Evolutionary conservation across 2,113 vertebrate species (phyloP).

Genomic region (Prunella fulvescens): DNA sequence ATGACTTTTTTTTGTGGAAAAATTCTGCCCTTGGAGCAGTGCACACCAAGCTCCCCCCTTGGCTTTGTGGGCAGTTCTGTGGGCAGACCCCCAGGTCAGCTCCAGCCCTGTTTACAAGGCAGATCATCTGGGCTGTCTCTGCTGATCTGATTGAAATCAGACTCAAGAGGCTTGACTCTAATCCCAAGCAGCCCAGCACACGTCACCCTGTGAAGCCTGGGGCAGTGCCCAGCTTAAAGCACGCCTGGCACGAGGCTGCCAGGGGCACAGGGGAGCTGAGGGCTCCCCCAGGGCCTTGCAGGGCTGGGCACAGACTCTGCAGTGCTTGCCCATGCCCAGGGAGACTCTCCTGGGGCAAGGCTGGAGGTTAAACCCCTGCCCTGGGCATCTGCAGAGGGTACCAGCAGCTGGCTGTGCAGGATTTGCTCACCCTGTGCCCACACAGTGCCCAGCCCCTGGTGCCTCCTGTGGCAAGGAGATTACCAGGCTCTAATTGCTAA

Average conservation of each 20-base stretch:
- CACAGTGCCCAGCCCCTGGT: neutral
- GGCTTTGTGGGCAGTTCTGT: neutral
- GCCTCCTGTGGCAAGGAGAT: neutral
- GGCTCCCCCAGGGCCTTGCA: neutral
- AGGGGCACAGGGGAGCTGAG: neutral
- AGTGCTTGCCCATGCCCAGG: accelerated
- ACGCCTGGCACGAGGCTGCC: neutral
- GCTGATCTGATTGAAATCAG: slow-evolving; percentile 52
- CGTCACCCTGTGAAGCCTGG: slow-evolving; percentile 10
- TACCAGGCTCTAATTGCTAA: neutral
- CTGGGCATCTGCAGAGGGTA: neutral
- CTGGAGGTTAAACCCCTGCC: neutral
- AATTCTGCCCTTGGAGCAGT: neutral
- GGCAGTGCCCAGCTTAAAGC: slow-evolving; percentile 7
- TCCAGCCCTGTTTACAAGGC: slow-evolving; percentile 51
- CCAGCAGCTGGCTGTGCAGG: neutral
- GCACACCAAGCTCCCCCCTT: neutral
- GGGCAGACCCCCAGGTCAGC: neutral
- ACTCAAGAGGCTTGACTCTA: slow-evolving; percentile 56
- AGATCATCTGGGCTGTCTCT: slow-evolving; percentile 51
- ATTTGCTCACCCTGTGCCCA: neutral
- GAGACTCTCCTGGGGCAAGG: neutral
- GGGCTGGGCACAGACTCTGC: accelerated
- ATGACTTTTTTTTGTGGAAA: neutral
- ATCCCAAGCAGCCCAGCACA: slow-evolving; percentile 15